phyloP scores from a whole-genome alignment of 2,113 vertebrate genomes.

The Cryptotis parvus region DNA sequence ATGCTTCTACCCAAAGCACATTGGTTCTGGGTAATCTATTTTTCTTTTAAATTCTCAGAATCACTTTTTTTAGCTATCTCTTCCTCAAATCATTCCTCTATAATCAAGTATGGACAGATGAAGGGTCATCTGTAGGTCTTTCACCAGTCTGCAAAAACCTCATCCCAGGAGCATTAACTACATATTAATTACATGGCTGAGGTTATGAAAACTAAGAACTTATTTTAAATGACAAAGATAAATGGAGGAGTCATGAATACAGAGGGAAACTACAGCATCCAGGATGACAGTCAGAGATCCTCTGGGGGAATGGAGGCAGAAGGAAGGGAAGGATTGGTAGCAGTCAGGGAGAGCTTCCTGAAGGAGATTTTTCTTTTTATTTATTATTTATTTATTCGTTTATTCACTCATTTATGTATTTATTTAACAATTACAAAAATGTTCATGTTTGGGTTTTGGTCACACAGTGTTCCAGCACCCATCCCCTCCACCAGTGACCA shows the following conservation, averaged over 20 bases:
- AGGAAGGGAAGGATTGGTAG: background rate
- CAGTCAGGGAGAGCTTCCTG: background rate
- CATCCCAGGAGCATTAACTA: background rate
- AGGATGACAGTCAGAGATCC: background rate
- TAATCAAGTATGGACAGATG: background rate
- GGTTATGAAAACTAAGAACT: background rate
- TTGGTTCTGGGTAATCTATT: background rate
- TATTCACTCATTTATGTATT: too few relatives aligned
- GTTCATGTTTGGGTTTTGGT: too few relatives aligned
- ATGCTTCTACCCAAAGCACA: background rate
- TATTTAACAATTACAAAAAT: too few relatives aligned
- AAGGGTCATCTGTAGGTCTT: background rate
- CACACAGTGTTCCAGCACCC: too few relatives aligned
- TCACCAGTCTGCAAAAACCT: background rate
- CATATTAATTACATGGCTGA: background rate
- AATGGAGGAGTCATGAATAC: background rate
- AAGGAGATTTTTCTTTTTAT: background rate
- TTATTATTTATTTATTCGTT: too few relatives aligned
- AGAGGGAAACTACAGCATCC: background rate
- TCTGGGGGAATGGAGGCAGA: background rate
- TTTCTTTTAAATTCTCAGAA: conserved; percentile 29
- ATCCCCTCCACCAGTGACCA: too few relatives aligned
- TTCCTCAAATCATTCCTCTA: background rate
- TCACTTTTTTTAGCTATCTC: background rate
- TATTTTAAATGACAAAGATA: background rate